These are phyloP conservation scores for Eumaeus atala DNA, from an alignment of 1,140 invertebrate genomes.

Conservation along the genomic window DNA sequence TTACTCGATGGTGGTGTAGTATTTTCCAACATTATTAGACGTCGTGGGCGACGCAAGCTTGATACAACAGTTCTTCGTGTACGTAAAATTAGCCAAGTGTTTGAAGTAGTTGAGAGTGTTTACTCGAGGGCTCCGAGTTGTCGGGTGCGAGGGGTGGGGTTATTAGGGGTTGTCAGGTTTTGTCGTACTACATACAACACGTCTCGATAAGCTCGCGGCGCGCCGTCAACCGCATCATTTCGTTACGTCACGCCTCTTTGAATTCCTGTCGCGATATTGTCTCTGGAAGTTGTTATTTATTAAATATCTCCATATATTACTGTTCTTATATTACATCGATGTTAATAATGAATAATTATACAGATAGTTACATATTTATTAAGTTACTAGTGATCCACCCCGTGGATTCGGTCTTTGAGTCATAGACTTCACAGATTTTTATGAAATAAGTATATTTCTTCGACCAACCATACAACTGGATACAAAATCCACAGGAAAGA, in stretches of 20 bases:
- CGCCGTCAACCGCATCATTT: slow-evolving; percentile 13
- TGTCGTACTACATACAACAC: slow-evolving; percentile 22
- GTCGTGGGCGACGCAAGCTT: background rate
- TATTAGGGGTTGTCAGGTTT: slow-evolving; percentile 13
- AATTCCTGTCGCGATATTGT: slow-evolving; percentile 11
- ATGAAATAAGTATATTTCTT: too few relatives aligned
- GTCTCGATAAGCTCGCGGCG: slow-evolving; percentile 25
- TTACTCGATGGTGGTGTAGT: too few relatives aligned
- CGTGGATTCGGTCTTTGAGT: too few relatives aligned
- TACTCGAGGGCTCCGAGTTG: background rate
- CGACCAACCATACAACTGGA: too few relatives aligned
- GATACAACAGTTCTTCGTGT: slow-evolving; percentile 4
- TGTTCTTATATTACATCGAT: too few relatives aligned
- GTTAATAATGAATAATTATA: too few relatives aligned
- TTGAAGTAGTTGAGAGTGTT: slow-evolving; percentile 15
- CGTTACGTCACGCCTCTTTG: slow-evolving; percentile 12
- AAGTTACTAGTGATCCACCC: too few relatives aligned
- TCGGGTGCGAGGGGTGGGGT: slow-evolving; percentile 7
- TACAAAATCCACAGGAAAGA: too few relatives aligned
- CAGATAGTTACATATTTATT: too few relatives aligned
- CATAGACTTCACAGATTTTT: too few relatives aligned
- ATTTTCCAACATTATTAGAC: background rate
- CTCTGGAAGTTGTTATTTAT: background rate
- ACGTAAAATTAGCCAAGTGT: slow-evolving; percentile 13
- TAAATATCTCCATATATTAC: too few relatives aligned